Percentiles rank a stretch among this genome's conserved stretches.
Conservation (phyloP, 2,113 vertebrate species). For the Oostethus manadensis region DNA sequence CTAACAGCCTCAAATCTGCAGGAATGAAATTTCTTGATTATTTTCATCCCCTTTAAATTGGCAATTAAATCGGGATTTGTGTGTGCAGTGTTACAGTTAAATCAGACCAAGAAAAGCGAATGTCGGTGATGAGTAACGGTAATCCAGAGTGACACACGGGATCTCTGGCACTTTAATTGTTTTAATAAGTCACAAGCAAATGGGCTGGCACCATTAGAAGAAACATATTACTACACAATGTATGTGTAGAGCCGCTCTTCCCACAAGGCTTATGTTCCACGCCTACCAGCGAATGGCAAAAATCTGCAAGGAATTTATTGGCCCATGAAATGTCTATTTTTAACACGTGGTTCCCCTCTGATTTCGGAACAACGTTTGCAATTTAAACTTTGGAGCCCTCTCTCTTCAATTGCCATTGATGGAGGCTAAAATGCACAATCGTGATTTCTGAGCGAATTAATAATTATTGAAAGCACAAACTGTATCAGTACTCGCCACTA, state of each 20-base stretch:
- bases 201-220: slow-evolving; percentile 1
- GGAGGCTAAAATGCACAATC: too few species aligned
- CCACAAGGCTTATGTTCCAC: neutral
- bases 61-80: slow-evolving; percentile 27
- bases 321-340: too few species aligned
- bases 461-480: too few species aligned
- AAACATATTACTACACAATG: slow-evolving; percentile 8
- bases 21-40: slow-evolving; percentile 23
- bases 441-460: too few species aligned
- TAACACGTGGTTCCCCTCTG: too few species aligned
- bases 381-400: too few species aligned
- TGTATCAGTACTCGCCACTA: too few species aligned
- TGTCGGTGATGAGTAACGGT: slow-evolving; percentile 10
- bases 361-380: too few species aligned
- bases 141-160: slow-evolving; percentile 4
- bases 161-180: slow-evolving; percentile 32
- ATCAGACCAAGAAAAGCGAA: slow-evolving; percentile 13
- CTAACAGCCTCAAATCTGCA: slow-evolving; percentile 30
- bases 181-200: neutral
- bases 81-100: slow-evolving; percentile 5
- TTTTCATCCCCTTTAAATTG: slow-evolving; percentile 17
- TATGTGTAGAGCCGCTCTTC: neutral
- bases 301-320: too few species aligned
- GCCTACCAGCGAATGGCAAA: neutral
- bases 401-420: too few species aligned